Base-by-base conservation (phyloP, 2,888 invertebrate species). In the Leistus spinibarbis region DNA sequence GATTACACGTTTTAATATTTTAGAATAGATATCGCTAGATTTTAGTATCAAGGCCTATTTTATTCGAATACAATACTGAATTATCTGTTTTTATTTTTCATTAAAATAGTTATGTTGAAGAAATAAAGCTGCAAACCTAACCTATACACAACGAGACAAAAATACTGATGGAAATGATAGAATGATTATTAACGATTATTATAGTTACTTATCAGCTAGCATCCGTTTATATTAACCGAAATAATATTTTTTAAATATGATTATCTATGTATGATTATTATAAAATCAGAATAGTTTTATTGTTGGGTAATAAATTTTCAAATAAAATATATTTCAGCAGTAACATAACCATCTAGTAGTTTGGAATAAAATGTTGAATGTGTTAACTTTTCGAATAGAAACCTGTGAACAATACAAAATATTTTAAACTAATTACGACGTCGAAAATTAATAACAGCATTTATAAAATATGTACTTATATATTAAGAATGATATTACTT, bases 281-380 rank as follows among this genome's bases (percentile, higher is more conserved):
- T 60, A 60, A 60, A 20, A 60, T 40, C 40, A 40, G 40, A 40
- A 40, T 40, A 40, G 40, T 40, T 40, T n/a, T 40, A 40, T 40
- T 40, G 40, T 40, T 40, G 40, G 40, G 40, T 40, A 40, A 60
- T 60, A 60, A 22, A 60, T 60, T 60, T 60, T 60, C 40, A 73
- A 73, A 73, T 73, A 73, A 73, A 73, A 73, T 73, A 73, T 73
- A 73, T 73, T 73, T 73, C 73, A 73, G 27, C 73, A 73, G 73
- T 67, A 73, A 73, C 73, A 73, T 17, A 73, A 73, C 66, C 73
- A 73, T 73, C 67, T 73, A 67, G 54, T 57, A 57, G 27, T 73
- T 67, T 73, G 73, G 73, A 73, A 73, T 73, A 62, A 73, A 60
- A 53, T 54, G 67, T 66, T 73, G 65, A 73, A 73, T 66, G 66